A percentile compares a stretch with the other conserved stretches of the same genome.
Conservation (phyloP, 2,888 invertebrate genomes). For the Psylliodes chrysocephalus region DNA sequence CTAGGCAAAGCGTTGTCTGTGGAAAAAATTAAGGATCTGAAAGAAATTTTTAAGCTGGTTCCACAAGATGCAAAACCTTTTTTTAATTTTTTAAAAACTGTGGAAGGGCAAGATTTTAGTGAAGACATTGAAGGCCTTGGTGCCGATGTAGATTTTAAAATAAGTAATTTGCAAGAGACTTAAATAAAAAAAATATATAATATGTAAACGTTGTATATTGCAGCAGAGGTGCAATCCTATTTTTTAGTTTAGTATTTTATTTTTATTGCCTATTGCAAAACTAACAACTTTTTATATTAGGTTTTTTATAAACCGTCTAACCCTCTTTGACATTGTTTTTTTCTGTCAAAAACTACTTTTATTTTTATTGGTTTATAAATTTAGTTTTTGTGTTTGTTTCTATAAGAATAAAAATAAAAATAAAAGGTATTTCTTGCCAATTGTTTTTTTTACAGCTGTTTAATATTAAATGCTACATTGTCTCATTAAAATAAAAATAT, state of each 20-base stretch:
- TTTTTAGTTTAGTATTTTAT: background rate
- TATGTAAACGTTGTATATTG: too few species aligned
- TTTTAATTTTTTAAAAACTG: slow-evolving; percentile 10
- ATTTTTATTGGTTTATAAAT: too few species aligned
- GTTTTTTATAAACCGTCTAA: slow-evolving; percentile 18
- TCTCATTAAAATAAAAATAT: slow-evolving; percentile 4
- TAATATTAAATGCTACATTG: slow-evolving; percentile 15
- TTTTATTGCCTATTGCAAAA: background rate
- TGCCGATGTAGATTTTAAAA: slow-evolving; percentile 6
- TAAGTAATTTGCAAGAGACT: background rate
- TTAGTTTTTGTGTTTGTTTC: too few species aligned
- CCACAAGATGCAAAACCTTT: slow-evolving; percentile 9
- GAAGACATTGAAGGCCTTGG: slow-evolving; percentile 14
- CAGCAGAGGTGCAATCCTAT: too few species aligned
- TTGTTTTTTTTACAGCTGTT: slow-evolving; percentile 10
- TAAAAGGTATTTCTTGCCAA: slow-evolving; percentile 12
- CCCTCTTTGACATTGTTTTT: slow-evolving; percentile 19
- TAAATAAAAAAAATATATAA: too few species aligned
- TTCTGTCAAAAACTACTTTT: slow-evolving; percentile 13
- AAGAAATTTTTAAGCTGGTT: slow-evolving; percentile 15
- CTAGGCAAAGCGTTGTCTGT: background rate
- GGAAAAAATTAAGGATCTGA: too few species aligned
- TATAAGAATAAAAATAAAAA: too few species aligned
- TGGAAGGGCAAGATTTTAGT: slow-evolving; percentile 5
- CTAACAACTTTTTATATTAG: slow-evolving; percentile 14